Base-by-base conservation (phyloP, 2,113 vertebrate genomes). In the Panurus biarmicus region DNA sequence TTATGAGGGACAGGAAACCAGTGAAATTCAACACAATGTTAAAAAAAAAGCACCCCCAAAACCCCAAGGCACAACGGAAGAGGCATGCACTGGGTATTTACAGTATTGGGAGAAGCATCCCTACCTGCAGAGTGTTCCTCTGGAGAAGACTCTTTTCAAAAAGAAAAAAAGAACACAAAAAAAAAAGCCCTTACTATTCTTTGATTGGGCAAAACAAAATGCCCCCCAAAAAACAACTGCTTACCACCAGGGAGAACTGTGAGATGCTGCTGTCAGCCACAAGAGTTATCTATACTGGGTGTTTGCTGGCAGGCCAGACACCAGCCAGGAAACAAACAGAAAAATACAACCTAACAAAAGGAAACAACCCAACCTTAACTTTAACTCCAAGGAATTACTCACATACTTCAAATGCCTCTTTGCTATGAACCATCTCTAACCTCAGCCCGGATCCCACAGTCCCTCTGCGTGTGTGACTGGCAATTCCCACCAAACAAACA, bases 401-500 rank as follows among this genome's bases (percentile, higher is more conserved):
- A 66, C 23, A 20, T 57, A 26, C 14, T 70, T 69, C 31, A 61
- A 75, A 61, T 2, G 38, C 18, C 56, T 72, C 76, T 74, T 72
- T 66, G 45, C 60, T 61, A 14, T 22, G 50, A 93, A 54, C 53
- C 71, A 11, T 54, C 75, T 19, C 87, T 73, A 87, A 73, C 74
- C 71, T 69, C 79, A 79, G 93, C 92, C 33, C 0, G 0, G 5
- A 33, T 87, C 82, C 92, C 51, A 18, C 72, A 25, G 58, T 8
- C 61, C 64, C 81, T 48, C 4, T 29, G 40, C 33, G 0, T 29
- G 57, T 61, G 77, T 26, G 72, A 65, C 16, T 79, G 26, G 8
- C 66, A 87, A 36, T 31, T 78, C 90, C 35, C 14, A 16, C 78
- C 86, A 82, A 91, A 92, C 87, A 89, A 94, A 94, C 89, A 89